Evolutionary conservation across 1,140 invertebrate species (phyloP).

Genomic region (Macrocentrus cingulum): DNA sequence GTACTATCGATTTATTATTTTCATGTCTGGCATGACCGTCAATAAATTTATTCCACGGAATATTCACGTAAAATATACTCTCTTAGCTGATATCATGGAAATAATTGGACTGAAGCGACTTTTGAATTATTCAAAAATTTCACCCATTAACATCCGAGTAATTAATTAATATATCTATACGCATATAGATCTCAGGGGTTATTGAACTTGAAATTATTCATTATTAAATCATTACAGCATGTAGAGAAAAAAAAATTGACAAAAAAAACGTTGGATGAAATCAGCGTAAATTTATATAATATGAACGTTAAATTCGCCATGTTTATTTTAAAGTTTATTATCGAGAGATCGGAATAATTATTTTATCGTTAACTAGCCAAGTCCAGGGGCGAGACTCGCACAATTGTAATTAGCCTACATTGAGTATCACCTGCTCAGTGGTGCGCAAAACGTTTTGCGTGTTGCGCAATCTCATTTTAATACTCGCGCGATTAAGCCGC

Average conservation of each 20-base stretch:
- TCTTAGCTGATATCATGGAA: conserved; percentile 9
- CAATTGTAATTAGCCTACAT: conserved; percentile 22
- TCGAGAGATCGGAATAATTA: conserved; percentile 13
- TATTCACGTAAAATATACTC: not conserved
- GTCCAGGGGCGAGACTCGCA: conserved; percentile 11
- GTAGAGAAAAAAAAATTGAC: no score
- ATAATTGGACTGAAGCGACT: conserved; percentile 7
- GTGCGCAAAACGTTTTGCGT: conserved; percentile 25
- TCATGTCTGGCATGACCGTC: no score
- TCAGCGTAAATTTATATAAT: no score
- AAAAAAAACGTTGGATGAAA: no score
- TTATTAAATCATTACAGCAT: conserved; percentile 1
- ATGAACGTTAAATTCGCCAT: no score
- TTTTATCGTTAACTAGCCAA: conserved; percentile 18
- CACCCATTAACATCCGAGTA: conserved; percentile 7
- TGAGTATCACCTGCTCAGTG: conserved; percentile 21
- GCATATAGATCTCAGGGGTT: conserved; percentile 1
- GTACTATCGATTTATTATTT: no score
- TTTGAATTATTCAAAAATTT: conserved; percentile 18
- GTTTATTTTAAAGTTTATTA: no score
- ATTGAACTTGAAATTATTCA: conserved; percentile 17
- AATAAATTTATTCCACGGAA: no score
- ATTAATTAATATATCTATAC: conserved; percentile 17
- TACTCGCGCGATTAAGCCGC: conserved; percentile 23
- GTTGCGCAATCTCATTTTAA: conserved; percentile 28